Percentiles rank a stretch among this genome's conserved stretches.
phyloP scores from a whole-genome alignment of 2,797 vertebrate genomes.

The Sebastes kiyomatsui region DNA sequence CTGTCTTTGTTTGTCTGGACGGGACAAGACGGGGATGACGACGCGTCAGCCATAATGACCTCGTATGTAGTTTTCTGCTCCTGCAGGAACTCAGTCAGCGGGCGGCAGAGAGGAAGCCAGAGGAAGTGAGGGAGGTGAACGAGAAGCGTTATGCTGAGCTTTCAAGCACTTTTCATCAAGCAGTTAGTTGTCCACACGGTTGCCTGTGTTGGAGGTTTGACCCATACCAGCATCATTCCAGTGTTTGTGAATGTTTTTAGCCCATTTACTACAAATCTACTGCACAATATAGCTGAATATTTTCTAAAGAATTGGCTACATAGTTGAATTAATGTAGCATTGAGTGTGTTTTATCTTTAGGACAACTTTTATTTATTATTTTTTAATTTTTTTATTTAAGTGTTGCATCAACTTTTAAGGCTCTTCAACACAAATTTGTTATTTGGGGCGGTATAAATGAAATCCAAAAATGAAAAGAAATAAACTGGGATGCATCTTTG shows the following conservation, averaged over 20 bases:
- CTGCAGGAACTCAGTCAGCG: slow-evolving; percentile 57
- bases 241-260: background rate
- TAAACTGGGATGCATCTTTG: too few species aligned
- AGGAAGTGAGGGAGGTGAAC: slow-evolving; percentile 26
- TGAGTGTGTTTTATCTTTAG: background rate
- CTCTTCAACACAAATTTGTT: background rate
- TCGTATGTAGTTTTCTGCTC: slow-evolving; percentile 60
- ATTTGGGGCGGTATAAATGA: background rate
- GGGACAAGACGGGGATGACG: slow-evolving; percentile 61
- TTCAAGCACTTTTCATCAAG: slow-evolving; percentile 11
- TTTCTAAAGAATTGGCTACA: too few species aligned
- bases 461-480: background rate
- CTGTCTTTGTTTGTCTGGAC: slow-evolving; percentile 61
- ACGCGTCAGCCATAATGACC: slow-evolving; percentile 63
- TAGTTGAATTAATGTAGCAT: background rate
- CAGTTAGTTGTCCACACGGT: background rate
- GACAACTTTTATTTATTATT: background rate
- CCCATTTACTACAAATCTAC: background rate
- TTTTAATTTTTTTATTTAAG: background rate
- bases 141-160: background rate
- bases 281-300: background rate
- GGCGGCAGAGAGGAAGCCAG: slow-evolving; percentile 18
- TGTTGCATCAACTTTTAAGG: background rate
- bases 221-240: background rate
- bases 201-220: background rate